Percentiles rank a stretch among this genome's conserved stretches.
These are phyloP conservation scores for Agrilus planipennis DNA, from an alignment of 1,140 invertebrate species.

Conservation along the genomic window DNA sequence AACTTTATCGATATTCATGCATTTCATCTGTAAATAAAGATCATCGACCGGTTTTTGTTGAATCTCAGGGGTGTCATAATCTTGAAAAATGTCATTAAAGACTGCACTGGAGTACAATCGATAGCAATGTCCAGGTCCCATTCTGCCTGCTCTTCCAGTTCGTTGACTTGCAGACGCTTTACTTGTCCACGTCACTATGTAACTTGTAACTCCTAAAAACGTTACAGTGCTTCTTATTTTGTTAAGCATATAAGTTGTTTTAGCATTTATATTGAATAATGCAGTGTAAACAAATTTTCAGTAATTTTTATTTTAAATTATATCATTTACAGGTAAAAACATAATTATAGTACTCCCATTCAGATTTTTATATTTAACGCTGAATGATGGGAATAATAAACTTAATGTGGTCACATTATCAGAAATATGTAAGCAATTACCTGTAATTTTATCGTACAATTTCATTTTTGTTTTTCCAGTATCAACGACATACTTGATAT, in stretches of 20 bases:
- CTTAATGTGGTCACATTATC: no score
- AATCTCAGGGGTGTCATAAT: constrained; percentile 75
- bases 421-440: no score
- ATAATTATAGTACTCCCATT: no score
- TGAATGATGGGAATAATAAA: no score
- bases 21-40: constrained; percentile 88
- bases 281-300: no score
- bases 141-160: constrained; percentile 82
- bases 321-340: no score
- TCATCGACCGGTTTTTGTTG: constrained; percentile 86
- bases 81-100: constrained; percentile 78
- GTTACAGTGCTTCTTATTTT: no score
- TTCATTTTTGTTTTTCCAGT: constrained; percentile 66
- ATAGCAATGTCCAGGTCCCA: constrained; percentile 85
- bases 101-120: constrained; percentile 92
- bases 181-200: constrained; percentile 78
- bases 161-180: constrained; percentile 92
- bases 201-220: constrained; percentile 84
- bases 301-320: no score
- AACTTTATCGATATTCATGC: constrained; percentile 89
- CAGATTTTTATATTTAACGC: no score
- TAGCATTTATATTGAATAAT: no score
- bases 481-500: constrained; percentile 91
- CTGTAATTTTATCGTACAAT: constrained; percentile 66
- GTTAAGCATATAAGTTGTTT: no score